A percentile compares a stretch with the other conserved stretches of the same genome.
phyloP scores from a whole-genome alignment of 2,888 invertebrate genomes.

The Zygothrica quintamaculata region DNA sequence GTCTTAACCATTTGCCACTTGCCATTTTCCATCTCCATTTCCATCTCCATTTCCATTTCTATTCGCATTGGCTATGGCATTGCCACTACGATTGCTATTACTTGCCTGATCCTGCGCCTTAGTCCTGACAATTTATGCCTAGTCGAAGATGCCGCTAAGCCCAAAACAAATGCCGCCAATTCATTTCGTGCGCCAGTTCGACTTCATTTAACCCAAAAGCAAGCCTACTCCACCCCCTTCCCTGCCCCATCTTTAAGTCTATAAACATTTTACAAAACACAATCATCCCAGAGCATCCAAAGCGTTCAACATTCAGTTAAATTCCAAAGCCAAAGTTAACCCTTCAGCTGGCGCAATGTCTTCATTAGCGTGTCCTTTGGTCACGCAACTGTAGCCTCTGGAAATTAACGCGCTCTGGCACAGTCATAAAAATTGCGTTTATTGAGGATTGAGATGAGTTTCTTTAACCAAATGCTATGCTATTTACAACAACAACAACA shows the following conservation, averaged over 20 bases:
- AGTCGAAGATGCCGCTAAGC: conserved; percentile 70
- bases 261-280: background rate
- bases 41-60: background rate
- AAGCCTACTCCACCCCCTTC: conserved; percentile 16
- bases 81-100: conserved; percentile 7
- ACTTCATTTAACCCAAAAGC: conserved; percentile 81
- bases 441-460: no score
- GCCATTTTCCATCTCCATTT: background rate
- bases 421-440: conserved; percentile 80
- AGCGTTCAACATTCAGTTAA: conserved; percentile 1
- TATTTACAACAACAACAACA: no score
- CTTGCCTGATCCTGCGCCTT: conserved; percentile 32
- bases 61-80: conserved; percentile 9
- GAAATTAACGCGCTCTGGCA: conserved; percentile 68
- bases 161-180: conserved; percentile 72
- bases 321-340: conserved; percentile 34
- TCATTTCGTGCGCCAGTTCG: conserved; percentile 80
- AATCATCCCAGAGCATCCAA: background rate
- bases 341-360: conserved; percentile 64
- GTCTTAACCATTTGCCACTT: conserved; percentile 10
- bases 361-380: conserved; percentile 76
- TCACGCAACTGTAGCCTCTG: conserved; percentile 74
- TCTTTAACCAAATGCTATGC: background rate
- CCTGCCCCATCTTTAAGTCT: background rate
- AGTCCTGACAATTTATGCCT: conserved; percentile 69